Percentiles rank a stretch among this genome's conserved stretches.
Evolutionary conservation across 2,888 invertebrate species (phyloP).

Genomic region (Nomada lathburiana): DNA sequence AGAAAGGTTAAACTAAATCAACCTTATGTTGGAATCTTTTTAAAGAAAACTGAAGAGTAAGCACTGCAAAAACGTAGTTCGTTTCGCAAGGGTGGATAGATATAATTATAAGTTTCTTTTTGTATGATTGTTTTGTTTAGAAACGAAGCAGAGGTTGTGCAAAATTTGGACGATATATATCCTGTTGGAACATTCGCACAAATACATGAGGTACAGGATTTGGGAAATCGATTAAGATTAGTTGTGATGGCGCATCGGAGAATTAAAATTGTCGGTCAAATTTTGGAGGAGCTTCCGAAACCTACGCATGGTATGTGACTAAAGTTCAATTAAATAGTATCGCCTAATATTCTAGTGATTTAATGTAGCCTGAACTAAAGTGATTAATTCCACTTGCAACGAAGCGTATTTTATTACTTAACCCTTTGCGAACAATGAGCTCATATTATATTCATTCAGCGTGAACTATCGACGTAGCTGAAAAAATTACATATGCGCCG

Average conservation of each 20-base stretch:
- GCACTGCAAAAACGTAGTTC: constrained; percentile 62
- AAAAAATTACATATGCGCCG: too few relatives aligned
- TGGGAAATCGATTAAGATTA: constrained; percentile 94
- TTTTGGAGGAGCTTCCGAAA: constrained; percentile 90
- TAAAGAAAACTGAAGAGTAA: constrained; percentile 95
- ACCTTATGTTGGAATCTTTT: constrained; percentile 98
- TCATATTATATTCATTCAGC: too few relatives aligned
- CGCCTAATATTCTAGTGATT: too few relatives aligned
- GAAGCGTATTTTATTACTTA: too few relatives aligned
- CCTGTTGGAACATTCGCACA: constrained; percentile 98
- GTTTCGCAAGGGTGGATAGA: neutral
- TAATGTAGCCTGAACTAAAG: too few relatives aligned
- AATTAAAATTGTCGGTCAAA: constrained; percentile 92
- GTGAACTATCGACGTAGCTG: too few relatives aligned
- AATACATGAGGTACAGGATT: constrained; percentile 98
- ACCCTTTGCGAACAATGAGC: too few relatives aligned
- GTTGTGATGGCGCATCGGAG: constrained; percentile 98
- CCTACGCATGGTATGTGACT: constrained; percentile 86
- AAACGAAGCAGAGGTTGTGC: constrained; percentile 94
- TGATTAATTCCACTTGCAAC: too few relatives aligned
- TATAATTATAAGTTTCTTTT: neutral
- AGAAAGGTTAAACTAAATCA: constrained; percentile 97
- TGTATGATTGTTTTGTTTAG: constrained; percentile 77
- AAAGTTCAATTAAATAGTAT: neutral
- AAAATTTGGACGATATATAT: constrained; percentile 93